Evolutionary conservation across 2,888 invertebrate species (phyloP).

Genomic region (Meiosimyza decipiens): DNA sequence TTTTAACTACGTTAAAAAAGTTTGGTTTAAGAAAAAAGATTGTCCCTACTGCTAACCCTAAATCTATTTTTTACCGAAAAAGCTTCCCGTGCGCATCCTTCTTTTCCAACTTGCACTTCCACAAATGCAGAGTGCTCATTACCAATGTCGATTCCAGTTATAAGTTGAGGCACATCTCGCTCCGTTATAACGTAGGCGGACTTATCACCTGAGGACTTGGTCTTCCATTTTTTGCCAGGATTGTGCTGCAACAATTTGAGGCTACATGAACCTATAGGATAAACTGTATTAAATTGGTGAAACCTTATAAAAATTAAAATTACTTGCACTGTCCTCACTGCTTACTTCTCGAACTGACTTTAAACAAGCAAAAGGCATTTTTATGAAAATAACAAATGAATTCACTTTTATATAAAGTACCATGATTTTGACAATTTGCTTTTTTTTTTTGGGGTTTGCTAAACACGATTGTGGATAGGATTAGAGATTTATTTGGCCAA

Average conservation of each 20-base stretch:
- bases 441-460: too few species aligned
- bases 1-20: too few species aligned
- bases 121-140: conserved; percentile 86
- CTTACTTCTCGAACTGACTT: conserved; percentile 79
- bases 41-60: too few species aligned
- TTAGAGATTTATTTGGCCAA: too few species aligned
- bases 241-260: conserved; percentile 77
- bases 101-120: conserved; percentile 83
- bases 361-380: conserved; percentile 78
- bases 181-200: conserved; percentile 77
- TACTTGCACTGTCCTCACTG: conserved; percentile 80
- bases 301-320: neutral
- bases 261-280: conserved; percentile 74
- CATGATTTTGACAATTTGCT: too few species aligned
- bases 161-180: conserved; percentile 72
- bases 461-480: too few species aligned
- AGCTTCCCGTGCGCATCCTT: conserved; percentile 72
- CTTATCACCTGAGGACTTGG: conserved; percentile 75
- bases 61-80: conserved; percentile 69
- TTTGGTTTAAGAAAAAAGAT: too few species aligned
- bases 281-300: neutral
- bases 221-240: conserved; percentile 81
- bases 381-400: conserved; percentile 37
- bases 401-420: too few species aligned
- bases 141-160: conserved; percentile 81